phyloP scores from a whole-genome alignment of 2,888 invertebrate genomes.

The Pheosia gnoma region DNA sequence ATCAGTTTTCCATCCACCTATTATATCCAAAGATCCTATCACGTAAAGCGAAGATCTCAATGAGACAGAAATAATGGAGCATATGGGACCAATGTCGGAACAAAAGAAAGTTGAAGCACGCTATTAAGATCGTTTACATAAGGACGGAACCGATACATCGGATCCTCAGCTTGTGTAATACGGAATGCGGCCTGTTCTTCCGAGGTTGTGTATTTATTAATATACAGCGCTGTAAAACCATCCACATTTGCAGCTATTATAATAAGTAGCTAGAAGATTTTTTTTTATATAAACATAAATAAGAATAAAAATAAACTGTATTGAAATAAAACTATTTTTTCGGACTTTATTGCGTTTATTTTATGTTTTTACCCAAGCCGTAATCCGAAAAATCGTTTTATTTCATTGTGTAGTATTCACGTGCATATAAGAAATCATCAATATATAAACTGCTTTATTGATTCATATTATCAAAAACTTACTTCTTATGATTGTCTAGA shows the following conservation, averaged over 20 bases:
- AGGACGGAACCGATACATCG: constrained; percentile 44
- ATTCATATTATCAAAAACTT: too few relatives aligned
- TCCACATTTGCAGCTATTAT: constrained; percentile 36
- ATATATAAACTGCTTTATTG: too few relatives aligned
- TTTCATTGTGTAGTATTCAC: too few relatives aligned
- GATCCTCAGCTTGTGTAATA: constrained; percentile 39
- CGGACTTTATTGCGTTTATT: too few relatives aligned
- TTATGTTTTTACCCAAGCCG: too few relatives aligned
- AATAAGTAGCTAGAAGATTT: constrained; percentile 5
- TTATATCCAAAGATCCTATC: constrained; percentile 6
- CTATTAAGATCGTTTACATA: constrained; percentile 62
- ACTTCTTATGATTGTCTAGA: too few relatives aligned
- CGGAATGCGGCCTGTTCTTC: constrained; percentile 27
- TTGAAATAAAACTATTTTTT: too few relatives aligned
- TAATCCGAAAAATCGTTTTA: too few relatives aligned
- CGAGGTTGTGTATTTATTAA: constrained; percentile 41
- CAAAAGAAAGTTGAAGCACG: constrained; percentile 58
- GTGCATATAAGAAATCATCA: too few relatives aligned
- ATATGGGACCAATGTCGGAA: constrained; percentile 46
- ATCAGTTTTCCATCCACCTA: not conserved
- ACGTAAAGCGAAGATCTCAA: constrained; percentile 9
- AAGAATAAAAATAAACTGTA: not conserved
- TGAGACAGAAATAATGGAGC: constrained; percentile 36
- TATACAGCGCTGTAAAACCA: constrained; percentile 39
- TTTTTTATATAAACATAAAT: not conserved